Evolutionary conservation across 2,888 invertebrate species (phyloP), one percentile per base, ranked within the genome.

Genomic region (Rhagonycha fulva): DNA sequence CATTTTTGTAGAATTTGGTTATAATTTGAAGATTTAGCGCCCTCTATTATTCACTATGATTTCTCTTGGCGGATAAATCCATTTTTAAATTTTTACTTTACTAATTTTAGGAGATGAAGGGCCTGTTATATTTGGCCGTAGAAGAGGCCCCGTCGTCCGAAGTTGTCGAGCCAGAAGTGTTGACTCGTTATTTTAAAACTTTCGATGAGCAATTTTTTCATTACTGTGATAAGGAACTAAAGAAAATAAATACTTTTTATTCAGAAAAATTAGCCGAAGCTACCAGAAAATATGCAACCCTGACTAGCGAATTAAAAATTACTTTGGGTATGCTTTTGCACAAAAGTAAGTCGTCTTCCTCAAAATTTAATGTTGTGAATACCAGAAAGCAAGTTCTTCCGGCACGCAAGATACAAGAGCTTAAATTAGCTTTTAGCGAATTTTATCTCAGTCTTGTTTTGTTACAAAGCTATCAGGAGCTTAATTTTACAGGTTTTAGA

Each of bases 201-300:
- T 95, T 95, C 88, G 95, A 96, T 85, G 96, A 96, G 85, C 91
- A 93, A 82, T 96, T 96, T 85, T 95, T 96, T 86, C 93, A 93
- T 82, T 94, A 93, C 84, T 95, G 95, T 87, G 95, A 96, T 85
- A 94, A 93, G 83, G 96, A 97, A 87, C 88, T 97, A 80, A 92
- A 93, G 75, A 96, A 96, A 88, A 96, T 96, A 84, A 96, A 96
- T 87, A 94, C 95, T 11, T 97, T 96, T 87, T 97, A 94, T 85
- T 93, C 94, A 71, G 96, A 97, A 88, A 97, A 97, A 88, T 89
- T 97, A 83, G 96, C 96, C 0, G 96, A 97, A 88, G 96, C 96
- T 0, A 94, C 93, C 9, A 90, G 95, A 74, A 95, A 95, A 85
- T 94, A 92, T 88, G 93, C 93, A 10, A 93, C 91, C 73, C 87